A percentile compares a stretch with the other conserved stretches of the same genome.
phyloP scores from a whole-genome alignment of 2,888 invertebrate genomes.

The Cordilura impudica region DNA sequence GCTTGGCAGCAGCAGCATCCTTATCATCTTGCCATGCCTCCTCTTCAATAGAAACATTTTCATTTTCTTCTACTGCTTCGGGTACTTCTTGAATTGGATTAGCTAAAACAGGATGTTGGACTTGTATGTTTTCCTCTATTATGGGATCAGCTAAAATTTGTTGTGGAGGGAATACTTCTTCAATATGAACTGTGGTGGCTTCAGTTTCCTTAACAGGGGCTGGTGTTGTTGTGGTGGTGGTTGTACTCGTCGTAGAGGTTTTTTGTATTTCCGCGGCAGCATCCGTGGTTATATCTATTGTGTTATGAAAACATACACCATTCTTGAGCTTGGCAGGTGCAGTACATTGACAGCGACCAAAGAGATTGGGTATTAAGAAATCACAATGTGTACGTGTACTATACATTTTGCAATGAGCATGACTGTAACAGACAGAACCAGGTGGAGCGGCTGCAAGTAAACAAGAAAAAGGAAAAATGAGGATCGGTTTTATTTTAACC shows the following conservation, averaged over 20 bases:
- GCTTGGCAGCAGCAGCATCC: neutral
- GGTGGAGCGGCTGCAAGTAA: conserved; percentile 87
- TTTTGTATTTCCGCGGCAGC: conserved; percentile 15
- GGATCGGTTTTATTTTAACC: too few species aligned
- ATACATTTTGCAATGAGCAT: conserved; percentile 91
- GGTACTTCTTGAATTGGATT: conserved; percentile 2
- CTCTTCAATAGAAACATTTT: conserved; percentile 40
- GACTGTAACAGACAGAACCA: conserved; percentile 92
- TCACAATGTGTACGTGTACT: conserved; percentile 91
- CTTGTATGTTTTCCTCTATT: neutral
- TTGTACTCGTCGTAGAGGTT: conserved; percentile 62
- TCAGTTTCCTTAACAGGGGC: conserved; percentile 21
- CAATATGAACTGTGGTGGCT: conserved; percentile 21
- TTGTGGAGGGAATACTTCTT: neutral
- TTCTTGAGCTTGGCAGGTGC: conserved; percentile 82
- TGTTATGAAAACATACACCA: conserved; percentile 81
- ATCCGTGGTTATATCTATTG: conserved; percentile 40
- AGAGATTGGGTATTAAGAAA: conserved; percentile 92
- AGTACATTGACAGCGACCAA: conserved; percentile 92
- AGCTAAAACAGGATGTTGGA: neutral
- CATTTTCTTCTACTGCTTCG: neutral
- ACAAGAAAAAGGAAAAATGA: conserved; percentile 62
- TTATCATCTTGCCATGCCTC: conserved; percentile 50
- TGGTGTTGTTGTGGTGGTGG: conserved; percentile 48
- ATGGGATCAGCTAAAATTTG: conserved; percentile 1